A percentile compares a stretch with the other conserved stretches of the same genome.
Evolutionary conservation across 2,888 invertebrate species (phyloP).

Genomic region (Siphlonurus alternatus): DNA sequence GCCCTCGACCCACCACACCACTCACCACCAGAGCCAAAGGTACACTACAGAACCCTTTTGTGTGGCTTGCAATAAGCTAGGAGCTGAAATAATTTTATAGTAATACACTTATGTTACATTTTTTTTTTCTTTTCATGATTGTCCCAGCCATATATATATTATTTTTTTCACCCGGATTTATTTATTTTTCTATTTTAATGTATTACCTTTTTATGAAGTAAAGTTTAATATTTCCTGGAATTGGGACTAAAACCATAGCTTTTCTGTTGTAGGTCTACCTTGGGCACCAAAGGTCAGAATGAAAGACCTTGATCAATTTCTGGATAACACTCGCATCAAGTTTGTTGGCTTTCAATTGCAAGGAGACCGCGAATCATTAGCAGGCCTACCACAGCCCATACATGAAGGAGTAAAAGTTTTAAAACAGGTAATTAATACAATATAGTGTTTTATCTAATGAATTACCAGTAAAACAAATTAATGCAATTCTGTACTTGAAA

Average conservation of each 20-base stretch:
- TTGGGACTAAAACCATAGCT: background rate
- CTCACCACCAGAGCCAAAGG: slow-evolving; percentile 23
- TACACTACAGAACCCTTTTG: slow-evolving; percentile 11
- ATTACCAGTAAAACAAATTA: background rate
- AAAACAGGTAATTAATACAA: slow-evolving; percentile 36
- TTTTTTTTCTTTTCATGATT: too few relatives aligned
- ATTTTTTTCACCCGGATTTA: too few relatives aligned
- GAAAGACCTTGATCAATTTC: slow-evolving; percentile 81
- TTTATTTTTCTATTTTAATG: too few relatives aligned
- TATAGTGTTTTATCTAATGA: background rate
- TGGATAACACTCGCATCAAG: slow-evolving; percentile 81
- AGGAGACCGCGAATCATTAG: slow-evolving; percentile 68
- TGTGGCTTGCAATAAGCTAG: background rate
- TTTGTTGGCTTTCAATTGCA: slow-evolving; percentile 88
- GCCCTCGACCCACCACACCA: slow-evolving; percentile 34
- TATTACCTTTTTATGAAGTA: too few relatives aligned
- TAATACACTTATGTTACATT: too few relatives aligned
- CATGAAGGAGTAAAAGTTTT: slow-evolving; percentile 88
- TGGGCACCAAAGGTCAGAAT: slow-evolving; percentile 94
- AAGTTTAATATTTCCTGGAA: too few relatives aligned
- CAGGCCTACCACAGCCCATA: slow-evolving; percentile 91
- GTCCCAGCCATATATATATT: too few relatives aligned
- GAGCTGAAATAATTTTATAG: background rate
- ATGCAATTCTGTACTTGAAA: background rate
- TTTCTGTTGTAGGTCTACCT: slow-evolving; percentile 45